A percentile compares a stretch with the other conserved stretches of the same genome.
These are phyloP conservation scores for Megaleporinus macrocephalus DNA, from an alignment of 2,113 vertebrate genomes.

Conservation along the genomic window DNA sequence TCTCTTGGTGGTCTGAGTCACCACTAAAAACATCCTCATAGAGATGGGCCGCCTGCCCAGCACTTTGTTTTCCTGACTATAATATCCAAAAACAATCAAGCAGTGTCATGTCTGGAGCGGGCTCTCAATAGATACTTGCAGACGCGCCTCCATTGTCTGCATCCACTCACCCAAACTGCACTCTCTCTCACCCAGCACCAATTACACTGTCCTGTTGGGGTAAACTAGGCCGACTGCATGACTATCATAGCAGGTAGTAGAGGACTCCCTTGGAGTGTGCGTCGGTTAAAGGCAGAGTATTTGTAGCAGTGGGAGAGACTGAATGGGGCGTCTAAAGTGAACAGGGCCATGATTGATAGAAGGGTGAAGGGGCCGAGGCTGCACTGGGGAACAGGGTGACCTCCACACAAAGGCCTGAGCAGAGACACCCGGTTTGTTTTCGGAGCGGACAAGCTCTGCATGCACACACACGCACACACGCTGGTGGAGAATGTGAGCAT, in stretches of 20 bases:
- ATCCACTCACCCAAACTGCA: constrained; percentile 27
- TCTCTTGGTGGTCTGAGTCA: background rate
- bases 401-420: constrained; percentile 50
- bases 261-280: constrained; percentile 33
- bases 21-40: background rate
- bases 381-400: constrained; percentile 45
- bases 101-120: constrained; percentile 29
- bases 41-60: constrained; percentile 2
- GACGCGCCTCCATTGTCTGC: constrained; percentile 6
- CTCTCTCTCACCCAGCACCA: constrained; percentile 6
- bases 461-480: constrained; percentile 27
- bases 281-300: constrained; percentile 42
- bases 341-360: constrained; percentile 48
- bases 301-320: constrained; percentile 25
- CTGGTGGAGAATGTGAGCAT: constrained; percentile 34
- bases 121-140: constrained; percentile 17
- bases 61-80: constrained; percentile 17
- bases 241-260: constrained; percentile 49
- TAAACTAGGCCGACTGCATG: constrained; percentile 41
- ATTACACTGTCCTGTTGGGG: constrained; percentile 33
- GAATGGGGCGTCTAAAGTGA: constrained; percentile 44
- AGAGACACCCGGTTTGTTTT: constrained; percentile 54
- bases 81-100: background rate
- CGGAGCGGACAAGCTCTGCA: constrained; percentile 40
- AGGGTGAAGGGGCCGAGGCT: constrained; percentile 46